Evolutionary conservation across 1,140 invertebrate species (phyloP).

Genomic region (Lepidostoma basale): DNA sequence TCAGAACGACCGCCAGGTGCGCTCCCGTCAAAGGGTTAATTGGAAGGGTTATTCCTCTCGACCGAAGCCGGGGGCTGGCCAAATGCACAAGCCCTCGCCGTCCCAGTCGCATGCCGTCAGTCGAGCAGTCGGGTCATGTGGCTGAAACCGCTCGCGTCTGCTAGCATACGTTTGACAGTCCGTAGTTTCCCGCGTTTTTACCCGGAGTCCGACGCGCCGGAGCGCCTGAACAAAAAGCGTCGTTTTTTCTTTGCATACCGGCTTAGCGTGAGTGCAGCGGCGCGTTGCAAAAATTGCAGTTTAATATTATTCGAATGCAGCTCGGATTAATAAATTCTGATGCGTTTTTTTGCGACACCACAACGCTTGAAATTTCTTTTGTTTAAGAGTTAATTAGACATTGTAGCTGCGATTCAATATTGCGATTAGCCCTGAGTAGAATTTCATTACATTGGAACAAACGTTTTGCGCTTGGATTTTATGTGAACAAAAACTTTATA

Average conservation of each 20-base stretch:
- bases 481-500: no score
- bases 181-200: constrained; percentile 4
- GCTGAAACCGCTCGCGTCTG: neutral
- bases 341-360: neutral
- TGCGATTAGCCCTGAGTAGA: neutral
- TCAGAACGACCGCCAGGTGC: neutral
- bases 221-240: constrained; percentile 7
- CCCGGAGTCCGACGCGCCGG: constrained; percentile 5
- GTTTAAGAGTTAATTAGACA: neutral
- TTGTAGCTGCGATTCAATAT: neutral
- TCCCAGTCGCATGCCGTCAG: constrained; percentile 3
- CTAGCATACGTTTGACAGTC: constrained; percentile 6
- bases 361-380: neutral
- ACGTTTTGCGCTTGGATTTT: no score
- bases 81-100: neutral
- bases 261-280: constrained; percentile 14
- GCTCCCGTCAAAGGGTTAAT: neutral
- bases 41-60: constrained; percentile 8
- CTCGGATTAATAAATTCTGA: neutral
- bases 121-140: neutral
- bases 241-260: neutral
- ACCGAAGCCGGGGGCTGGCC: neutral
- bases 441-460: no score
- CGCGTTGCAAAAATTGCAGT: neutral
- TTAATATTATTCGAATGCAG: neutral